Evolutionary conservation across 2,113 vertebrate species (phyloP).

Genomic region (Delphinus delphis): DNA sequence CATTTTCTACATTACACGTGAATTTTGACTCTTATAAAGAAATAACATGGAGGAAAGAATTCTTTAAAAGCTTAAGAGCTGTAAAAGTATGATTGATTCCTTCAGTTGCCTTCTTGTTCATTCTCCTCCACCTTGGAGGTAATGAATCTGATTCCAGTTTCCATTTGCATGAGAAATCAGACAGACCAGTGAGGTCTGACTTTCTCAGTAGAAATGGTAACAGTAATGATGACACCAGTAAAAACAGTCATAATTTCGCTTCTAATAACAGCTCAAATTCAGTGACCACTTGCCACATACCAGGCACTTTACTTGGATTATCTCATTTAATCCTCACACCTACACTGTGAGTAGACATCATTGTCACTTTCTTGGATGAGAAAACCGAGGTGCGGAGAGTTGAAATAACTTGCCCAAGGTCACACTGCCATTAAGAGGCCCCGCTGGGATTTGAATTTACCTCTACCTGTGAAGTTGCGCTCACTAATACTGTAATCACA

Average conservation of each 20-base stretch:
- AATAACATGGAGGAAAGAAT: background rate
- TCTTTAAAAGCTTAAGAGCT: background rate
- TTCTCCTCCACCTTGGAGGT: background rate
- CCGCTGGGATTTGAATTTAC: background rate
- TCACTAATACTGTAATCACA: background rate
- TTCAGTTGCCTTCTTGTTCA: background rate
- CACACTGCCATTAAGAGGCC: background rate
- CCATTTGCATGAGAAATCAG: background rate
- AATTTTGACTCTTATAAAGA: background rate
- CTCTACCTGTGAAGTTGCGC: background rate
- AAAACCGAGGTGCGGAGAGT: background rate
- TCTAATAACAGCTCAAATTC: background rate
- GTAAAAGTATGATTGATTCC: background rate
- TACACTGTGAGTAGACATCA: background rate
- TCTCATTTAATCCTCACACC: background rate
- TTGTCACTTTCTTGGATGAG: background rate
- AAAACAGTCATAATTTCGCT: background rate
- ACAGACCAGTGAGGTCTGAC: background rate
- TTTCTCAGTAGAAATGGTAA: background rate
- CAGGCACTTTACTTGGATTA: background rate
- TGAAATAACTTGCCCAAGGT: background rate
- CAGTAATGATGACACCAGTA: background rate
- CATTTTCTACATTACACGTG: background rate
- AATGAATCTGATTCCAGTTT: background rate
- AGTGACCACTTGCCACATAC: background rate